Evolutionary conservation across 2,888 invertebrate genomes (phyloP), one percentile per base, ranked within the genome.

Genomic region (Blastobasis lacticolella): DNA sequence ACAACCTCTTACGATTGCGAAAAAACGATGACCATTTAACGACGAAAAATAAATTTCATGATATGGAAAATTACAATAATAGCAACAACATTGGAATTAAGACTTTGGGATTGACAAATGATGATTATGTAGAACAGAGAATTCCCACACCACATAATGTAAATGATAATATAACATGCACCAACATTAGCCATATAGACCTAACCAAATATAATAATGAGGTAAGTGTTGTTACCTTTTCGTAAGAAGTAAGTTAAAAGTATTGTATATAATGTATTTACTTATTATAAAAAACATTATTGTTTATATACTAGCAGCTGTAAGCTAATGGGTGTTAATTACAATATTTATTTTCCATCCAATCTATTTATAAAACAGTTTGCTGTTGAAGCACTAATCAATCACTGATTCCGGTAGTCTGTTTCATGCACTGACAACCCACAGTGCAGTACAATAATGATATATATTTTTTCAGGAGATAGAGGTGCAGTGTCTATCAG

Each of bases 401-500:
- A 23, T 23, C 23, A 23, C 23, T 23, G 23, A 23, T 23, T 23
- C 23, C 23, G 23, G 23, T 23, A 23, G 23, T 23, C 3, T 3
- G 23, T 23, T 23, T 3, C 23, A 23, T 23, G 23, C 23, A 23
- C 23, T 23, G 23, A 3, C 23, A 23, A 23, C 23, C 23, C 23
- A 23, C 23, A 23, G 2, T 1, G 23, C 23, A 23, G 23, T 23
- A 23, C 23, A 23, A 23, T 23, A 23, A 23, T 23, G 23, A 23
- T 1, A 46, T 36, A 10, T 40, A 10, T 40, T 38, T 9, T 67
- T 67, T 6, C 54, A 88, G 87, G 73, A 77, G 10, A 64, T 86
- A 57, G 80, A 81, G 62, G 83, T 83, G n/a, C 81, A 78, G 7
- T 86, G 83, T 57, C 66, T 88, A 41, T 88, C 88, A 0, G 80